Percentiles rank a stretch among this genome's conserved stretches.
These are phyloP conservation scores for Atherix ibis DNA, from an alignment of 2,888 invertebrate species.

Conservation along the genomic window DNA sequence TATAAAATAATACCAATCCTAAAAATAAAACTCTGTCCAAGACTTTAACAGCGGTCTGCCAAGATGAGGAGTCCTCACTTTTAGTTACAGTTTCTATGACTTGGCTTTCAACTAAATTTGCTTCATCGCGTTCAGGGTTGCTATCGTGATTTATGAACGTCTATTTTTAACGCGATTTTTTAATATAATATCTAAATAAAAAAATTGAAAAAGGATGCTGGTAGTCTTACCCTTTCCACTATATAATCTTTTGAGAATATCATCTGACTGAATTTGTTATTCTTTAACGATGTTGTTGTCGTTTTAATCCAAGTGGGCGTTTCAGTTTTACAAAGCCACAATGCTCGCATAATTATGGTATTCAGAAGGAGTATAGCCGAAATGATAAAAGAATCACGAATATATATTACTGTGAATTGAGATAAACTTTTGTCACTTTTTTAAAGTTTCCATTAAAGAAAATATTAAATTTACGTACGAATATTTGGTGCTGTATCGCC, in stretches of 20 bases:
- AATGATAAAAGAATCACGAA: conserved; percentile 14
- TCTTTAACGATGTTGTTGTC: conserved; percentile 7
- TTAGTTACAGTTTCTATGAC: neutral
- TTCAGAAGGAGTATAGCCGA: conserved; percentile 10
- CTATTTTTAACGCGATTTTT: too few species aligned
- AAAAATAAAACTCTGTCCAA: neutral
- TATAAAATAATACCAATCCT: neutral
- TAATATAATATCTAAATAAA: too few species aligned
- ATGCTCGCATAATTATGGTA: conserved; percentile 10
- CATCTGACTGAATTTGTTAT: conserved; percentile 11
- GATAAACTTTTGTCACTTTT: too few species aligned
- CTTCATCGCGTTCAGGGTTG: neutral
- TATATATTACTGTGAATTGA: conserved; percentile 15
- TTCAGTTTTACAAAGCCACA: conserved; percentile 5
- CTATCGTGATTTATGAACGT: conserved; percentile 3
- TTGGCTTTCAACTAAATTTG: neutral
- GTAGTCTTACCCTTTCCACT: conserved; percentile 10
- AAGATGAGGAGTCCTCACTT: neutral
- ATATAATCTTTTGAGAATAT: conserved; percentile 12
- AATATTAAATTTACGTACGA: too few species aligned
- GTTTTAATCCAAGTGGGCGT: conserved; percentile 11
- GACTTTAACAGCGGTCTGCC: neutral
- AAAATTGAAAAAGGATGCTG: too few species aligned
- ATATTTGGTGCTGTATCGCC: conserved; percentile 43
- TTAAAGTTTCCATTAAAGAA: too few species aligned